Evolutionary conservation across 2,888 invertebrate genomes (phyloP), one percentile per base, ranked within the genome.

Genomic region (Pseudococcus viburni): DNA sequence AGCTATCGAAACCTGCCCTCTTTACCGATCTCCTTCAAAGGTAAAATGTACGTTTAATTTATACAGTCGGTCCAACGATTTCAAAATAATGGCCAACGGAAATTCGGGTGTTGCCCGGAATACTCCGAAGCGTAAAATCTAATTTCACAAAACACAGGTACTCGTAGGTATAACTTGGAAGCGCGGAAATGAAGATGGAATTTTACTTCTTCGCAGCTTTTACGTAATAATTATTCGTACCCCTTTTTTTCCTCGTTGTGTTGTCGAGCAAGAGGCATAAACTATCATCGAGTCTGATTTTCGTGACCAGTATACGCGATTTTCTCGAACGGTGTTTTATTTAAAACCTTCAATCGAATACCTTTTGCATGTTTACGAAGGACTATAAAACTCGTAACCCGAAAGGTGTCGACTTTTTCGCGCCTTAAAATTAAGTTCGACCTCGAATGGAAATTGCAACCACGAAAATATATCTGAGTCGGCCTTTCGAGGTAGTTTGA

Each of bases 21-120:
- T 33, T 33, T 33, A 33, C 26, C 26, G 26, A 33, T 33, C 26
- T 33, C 26, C 26, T 33, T 33, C 26, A 33, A 33, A 33, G 26
- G 68, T 73, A 73, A 15, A 59, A 59, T 19, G 7, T 59, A 59
- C 59, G 68, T 73, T 73, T 73, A 73, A 73, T 73, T 73, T 73
- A 73, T 73, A 73, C 68, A 73, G 68, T 73, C 68, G 68, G 68
- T 73, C 33, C 33, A 15, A 73, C 68, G 68, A 73, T 73, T 73
- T 33, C 68, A 33, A 73, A 73, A 73, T 73, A 73, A 73, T 26
- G 80, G 80, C 42, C 42, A 80, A 80, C 80, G 80, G 80, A 80
- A 80, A 42, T 80, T 80, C 80, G 80, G 80, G 80, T 80, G 80
- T 80, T 80, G 80, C 42, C 80, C 80, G 80, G 68, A 73, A 73